Evolutionary conservation across 1,140 invertebrate genomes (phyloP).

Genomic region (Maconellicoccus hirsutus): DNA sequence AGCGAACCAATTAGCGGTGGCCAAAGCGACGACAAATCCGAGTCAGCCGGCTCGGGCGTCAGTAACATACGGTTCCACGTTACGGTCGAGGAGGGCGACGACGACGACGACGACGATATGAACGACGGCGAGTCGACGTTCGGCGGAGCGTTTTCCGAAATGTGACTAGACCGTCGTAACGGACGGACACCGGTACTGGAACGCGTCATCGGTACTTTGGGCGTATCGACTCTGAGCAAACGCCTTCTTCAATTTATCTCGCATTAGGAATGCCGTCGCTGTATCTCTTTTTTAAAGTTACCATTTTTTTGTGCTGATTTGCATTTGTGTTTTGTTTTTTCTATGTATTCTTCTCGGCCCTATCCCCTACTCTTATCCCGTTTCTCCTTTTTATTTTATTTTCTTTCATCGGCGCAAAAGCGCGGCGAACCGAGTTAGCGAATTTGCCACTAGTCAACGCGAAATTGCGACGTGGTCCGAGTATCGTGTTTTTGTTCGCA

Average conservation of each 20-base stretch:
- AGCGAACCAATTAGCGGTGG: slow-evolving; percentile 25
- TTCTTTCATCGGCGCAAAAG: too few relatives aligned
- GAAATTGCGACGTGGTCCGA: too few relatives aligned
- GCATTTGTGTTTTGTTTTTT: slow-evolving; percentile 13
- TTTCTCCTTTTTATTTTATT: neutral
- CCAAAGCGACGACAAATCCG: slow-evolving; percentile 30
- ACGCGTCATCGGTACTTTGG: neutral
- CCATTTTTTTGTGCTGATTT: slow-evolving; percentile 16
- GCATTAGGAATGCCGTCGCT: neutral
- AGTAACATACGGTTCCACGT: slow-evolving; percentile 47
- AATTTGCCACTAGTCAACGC: too few relatives aligned
- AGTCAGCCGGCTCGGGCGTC: slow-evolving; percentile 23
- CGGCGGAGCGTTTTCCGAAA: neutral
- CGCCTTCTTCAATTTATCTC: neutral
- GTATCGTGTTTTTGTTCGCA: too few relatives aligned
- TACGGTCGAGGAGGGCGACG: slow-evolving; percentile 69
- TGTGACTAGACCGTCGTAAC: neutral
- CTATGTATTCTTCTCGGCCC: neutral
- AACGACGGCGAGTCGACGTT: slow-evolving; percentile 48
- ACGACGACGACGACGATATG: slow-evolving; percentile 67
- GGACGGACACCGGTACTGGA: neutral
- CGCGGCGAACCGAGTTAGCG: too few relatives aligned
- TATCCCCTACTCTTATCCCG: neutral
- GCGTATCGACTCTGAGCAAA: neutral
- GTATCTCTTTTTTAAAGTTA: slow-evolving; percentile 17